A percentile compares a stretch with the other conserved stretches of the same genome.
These are phyloP conservation scores for Thamnophis sirtalis DNA, from an alignment of 2,113 vertebrate species.

Conservation along the genomic window DNA sequence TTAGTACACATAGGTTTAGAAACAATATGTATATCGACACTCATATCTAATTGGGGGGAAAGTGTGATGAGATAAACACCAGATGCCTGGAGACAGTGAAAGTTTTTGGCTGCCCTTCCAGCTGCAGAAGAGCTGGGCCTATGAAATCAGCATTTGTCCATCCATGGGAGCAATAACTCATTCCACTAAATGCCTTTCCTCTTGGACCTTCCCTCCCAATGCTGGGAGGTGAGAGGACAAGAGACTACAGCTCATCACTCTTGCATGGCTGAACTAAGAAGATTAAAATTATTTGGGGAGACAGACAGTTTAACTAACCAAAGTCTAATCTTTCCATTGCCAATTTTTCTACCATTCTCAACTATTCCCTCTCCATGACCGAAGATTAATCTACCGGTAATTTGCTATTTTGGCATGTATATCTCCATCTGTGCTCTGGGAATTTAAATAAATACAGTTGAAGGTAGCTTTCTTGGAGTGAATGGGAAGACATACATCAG, in stretches of 20 bases:
- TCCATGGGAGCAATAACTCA: neutral
- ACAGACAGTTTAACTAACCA: neutral
- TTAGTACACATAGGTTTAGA: neutral
- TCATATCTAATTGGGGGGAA: neutral
- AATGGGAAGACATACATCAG: neutral
- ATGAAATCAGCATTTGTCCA: neutral
- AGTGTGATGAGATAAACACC: neutral
- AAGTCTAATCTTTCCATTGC: neutral
- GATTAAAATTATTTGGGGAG: neutral
- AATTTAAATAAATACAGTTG: neutral
- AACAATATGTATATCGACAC: neutral
- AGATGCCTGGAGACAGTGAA: neutral
- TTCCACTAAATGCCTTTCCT: neutral
- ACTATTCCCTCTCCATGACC: neutral
- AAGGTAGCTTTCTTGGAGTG: neutral
- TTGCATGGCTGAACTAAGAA: neutral
- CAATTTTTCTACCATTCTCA: neutral
- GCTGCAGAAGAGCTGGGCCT: neutral
- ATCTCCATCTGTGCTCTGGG: neutral
- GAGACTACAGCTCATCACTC: neutral
- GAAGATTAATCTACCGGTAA: neutral
- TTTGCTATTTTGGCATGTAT: neutral
- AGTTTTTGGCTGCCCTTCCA: neutral
- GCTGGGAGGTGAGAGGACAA: neutral
- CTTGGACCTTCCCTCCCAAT: neutral